Conservation (phyloP, 2,113 vertebrate species). For the Mus pahari region DNA sequence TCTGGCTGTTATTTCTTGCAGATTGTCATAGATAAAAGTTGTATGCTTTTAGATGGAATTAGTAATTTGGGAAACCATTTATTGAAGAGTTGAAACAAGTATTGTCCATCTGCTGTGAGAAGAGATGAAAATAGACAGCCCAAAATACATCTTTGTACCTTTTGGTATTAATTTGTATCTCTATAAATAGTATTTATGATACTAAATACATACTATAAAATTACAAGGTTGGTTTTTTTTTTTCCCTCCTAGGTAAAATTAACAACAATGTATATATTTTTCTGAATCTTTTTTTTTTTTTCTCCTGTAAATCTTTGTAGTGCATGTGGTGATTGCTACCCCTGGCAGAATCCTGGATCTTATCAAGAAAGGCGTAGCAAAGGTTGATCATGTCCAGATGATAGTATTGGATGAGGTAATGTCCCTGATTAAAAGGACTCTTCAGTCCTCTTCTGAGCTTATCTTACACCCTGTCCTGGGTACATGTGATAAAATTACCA, state of each 20-base stretch:
- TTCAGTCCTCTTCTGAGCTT: slow-evolving; percentile 7
- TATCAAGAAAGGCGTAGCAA: slow-evolving; percentile 99
- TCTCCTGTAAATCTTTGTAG: slow-evolving; percentile 85
- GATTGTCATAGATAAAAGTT: neutral
- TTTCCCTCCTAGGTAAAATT: slow-evolving; percentile 9
- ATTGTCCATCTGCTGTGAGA: neutral
- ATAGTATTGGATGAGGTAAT: slow-evolving; percentile 98
- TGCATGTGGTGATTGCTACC: slow-evolving; percentile 98
- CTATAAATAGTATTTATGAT: slow-evolving; percentile 19
- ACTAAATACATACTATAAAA: neutral
- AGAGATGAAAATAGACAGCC: slow-evolving; percentile 5
- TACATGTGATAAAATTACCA: neutral
- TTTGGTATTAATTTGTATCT: slow-evolving; percentile 15
- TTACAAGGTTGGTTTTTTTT: neutral
- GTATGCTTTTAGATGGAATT: slow-evolving; percentile 6
- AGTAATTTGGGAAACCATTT: neutral
- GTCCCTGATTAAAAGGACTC: slow-evolving; percentile 45
- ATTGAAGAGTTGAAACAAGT: neutral
- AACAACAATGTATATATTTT: slow-evolving; percentile 38
- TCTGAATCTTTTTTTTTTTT: neutral
- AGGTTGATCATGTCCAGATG: slow-evolving; percentile 99
- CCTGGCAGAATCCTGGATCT: slow-evolving; percentile 99
- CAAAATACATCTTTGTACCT: slow-evolving; percentile 41
- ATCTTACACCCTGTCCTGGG: neutral
- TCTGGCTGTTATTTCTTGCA: slow-evolving; percentile 19